A percentile compares a stretch with the other conserved stretches of the same genome.
Conservation (phyloP, 2,113 vertebrate genomes). For the Puntigrus tetrazona region DNA sequence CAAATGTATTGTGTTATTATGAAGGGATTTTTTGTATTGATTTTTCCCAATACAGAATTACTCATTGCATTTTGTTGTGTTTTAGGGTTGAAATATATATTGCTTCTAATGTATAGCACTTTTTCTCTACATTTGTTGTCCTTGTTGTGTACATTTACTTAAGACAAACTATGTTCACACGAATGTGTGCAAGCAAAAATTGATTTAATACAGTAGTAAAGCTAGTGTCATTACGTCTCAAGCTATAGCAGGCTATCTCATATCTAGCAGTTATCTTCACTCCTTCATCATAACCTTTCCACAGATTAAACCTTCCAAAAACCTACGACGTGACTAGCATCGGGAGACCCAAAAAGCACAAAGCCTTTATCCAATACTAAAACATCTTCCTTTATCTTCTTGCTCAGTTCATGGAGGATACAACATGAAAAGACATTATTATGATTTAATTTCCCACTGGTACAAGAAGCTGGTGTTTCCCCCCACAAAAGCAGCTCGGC, state of each 20-base stretch:
- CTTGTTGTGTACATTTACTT: background rate
- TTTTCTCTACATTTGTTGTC: background rate
- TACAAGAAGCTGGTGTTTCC: background rate
- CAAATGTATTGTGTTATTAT: no score
- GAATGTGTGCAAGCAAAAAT: background rate
- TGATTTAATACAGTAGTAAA: background rate
- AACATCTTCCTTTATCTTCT: conserved; percentile 21
- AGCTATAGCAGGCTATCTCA: background rate
- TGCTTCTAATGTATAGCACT: no score
- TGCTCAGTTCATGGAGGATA: conserved; percentile 4
- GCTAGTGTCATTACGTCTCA: background rate
- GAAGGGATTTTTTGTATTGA: no score
- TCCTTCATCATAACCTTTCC: background rate
- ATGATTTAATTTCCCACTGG: conserved; percentile 10
- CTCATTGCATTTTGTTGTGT: no score
- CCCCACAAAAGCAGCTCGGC: background rate
- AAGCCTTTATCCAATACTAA: background rate
- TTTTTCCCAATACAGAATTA: no score
- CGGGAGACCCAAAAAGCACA: conserved; percentile 1
- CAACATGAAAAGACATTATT: conserved; percentile 23
- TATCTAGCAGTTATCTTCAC: background rate
- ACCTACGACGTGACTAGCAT: conserved; percentile 2
- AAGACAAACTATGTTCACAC: background rate
- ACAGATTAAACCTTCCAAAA: background rate
- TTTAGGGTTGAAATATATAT: no score